Evolutionary conservation across 2,113 vertebrate genomes (phyloP).

Genomic region (Clarias gariepinus): DNA sequence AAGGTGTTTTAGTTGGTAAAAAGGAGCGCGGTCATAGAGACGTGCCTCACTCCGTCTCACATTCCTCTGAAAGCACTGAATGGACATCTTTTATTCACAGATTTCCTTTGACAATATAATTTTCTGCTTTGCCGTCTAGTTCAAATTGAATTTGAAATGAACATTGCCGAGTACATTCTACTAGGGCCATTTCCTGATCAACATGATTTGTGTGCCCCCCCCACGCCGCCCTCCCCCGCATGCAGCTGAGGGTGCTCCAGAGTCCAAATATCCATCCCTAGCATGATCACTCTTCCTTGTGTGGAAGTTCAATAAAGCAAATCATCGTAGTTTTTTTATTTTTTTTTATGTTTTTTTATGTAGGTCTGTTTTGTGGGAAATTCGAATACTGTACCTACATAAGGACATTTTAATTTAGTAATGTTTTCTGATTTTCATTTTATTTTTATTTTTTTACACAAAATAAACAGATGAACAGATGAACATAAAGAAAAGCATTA

Average conservation of each 20-base stretch:
- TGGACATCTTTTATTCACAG: conserved; percentile 24
- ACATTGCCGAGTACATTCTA: conserved; percentile 24
- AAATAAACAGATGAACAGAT: neutral
- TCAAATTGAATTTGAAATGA: conserved; percentile 48
- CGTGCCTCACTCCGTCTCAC: conserved; percentile 9
- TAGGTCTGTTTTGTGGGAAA: neutral
- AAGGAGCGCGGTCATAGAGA: neutral
- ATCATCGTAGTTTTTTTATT: neutral
- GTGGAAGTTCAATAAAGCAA: conserved; percentile 18
- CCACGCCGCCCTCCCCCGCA: too few species aligned
- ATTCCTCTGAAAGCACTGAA: conserved; percentile 28
- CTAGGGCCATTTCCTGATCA: conserved; percentile 41
- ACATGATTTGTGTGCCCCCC: conserved; percentile 40
- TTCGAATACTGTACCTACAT: neutral
- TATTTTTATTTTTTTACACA: neutral
- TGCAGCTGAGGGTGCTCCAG: neutral
- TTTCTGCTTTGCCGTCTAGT: conserved; percentile 38
- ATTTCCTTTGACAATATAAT: conserved; percentile 45
- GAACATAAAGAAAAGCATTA: neutral
- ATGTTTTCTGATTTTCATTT: neutral
- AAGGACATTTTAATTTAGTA: neutral
- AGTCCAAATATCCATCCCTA: conserved; percentile 26
- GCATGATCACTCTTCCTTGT: neutral
- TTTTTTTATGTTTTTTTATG: neutral
- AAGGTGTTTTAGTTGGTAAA: conserved; percentile 19